Base-by-base conservation (phyloP, 2,113 vertebrate species). In the Hemicordylus capensis region DNA sequence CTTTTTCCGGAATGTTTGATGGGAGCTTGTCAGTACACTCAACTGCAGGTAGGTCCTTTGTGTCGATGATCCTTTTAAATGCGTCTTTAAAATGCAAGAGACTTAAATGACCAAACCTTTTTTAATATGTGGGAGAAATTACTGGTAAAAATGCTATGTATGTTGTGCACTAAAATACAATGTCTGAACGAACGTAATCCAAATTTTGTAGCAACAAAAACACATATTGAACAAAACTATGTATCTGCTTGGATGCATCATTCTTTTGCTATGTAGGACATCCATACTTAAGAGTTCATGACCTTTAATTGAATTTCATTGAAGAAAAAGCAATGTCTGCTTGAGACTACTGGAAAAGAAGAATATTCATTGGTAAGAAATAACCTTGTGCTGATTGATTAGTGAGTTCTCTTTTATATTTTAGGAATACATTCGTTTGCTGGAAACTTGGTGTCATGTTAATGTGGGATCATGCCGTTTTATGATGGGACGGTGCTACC, bases 1-100 rank as follows among this genome's bases (percentile, higher is more conserved):
- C 97, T 98, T 79, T 99, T 99, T 88, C 97, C 98, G 0, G 98
- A 99, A 94, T 99, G 98, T 93, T 95, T 99, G 92, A 98, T 99
- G 98, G 97, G 97, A 58, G 98, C 96, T 94, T 99, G 98, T 86
- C 99, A 99, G 95, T 99, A 98, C 91, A 96, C 96, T 22, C 98
- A 98, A 85, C 94, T 99, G 24, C 98, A 99, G 97, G 98, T 99
- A 87, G 94, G 96, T 85, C 34, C n/a, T 34, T 12, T 0, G 56
- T 46, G 15, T 72, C 73, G 73, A 37, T 48, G 42, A 42, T 14
- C 6, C 6, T 64, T 59, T 31, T 24, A 44, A 37, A 14, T 76
- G 66, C n/a, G n/a, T n/a, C n/a, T n/a, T n/a, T n/a, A 44, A 31
- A 82, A 10, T 20, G 42, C n/a, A n/a, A 72, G 8, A 26, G 44